phyloP scores from a whole-genome alignment of 2,888 invertebrate species.

The Kryphioiulus occultus region DNA sequence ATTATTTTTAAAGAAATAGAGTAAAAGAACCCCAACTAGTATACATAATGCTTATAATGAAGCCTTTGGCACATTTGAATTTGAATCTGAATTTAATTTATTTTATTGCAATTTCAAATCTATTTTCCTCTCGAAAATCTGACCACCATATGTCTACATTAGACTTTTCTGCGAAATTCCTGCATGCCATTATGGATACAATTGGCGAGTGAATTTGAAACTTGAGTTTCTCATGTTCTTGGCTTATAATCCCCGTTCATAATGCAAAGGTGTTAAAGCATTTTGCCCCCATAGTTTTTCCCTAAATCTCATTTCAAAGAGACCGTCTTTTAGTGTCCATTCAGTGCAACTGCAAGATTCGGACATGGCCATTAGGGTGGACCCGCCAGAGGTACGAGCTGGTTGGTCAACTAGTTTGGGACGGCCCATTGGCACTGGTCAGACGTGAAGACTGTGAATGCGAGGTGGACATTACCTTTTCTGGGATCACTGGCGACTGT shows the following conservation, averaged over 20 bases:
- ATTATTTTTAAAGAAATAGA: no score
- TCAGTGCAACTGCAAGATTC: background rate
- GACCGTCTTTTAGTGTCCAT: slow-evolving; percentile 3
- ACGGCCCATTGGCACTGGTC: slow-evolving; percentile 37
- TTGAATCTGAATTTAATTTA: no score
- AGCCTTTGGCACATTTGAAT: no score
- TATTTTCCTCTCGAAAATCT: background rate
- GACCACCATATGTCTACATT: background rate
- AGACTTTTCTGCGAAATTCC: background rate
- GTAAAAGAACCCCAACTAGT: no score
- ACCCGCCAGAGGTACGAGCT: background rate
- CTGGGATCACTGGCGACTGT: slow-evolving; percentile 13
- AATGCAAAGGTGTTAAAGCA: slow-evolving; percentile 9
- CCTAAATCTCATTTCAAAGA: slow-evolving; percentile 10
- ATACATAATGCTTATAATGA: no score
- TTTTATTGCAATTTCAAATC: no score
- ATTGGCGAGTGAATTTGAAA: slow-evolving; percentile 1
- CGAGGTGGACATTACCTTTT: slow-evolving; percentile 10
- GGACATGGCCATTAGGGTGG: background rate
- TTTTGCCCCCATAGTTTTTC: background rate
- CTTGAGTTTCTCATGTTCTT: background rate
- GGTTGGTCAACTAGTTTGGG: slow-evolving; percentile 23
- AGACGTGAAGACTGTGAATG: background rate
- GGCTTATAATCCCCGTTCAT: background rate
- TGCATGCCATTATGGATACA: background rate